Evolutionary conservation across 2,888 invertebrate genomes (phyloP).

Genomic region (Eristalinus aeneus): DNA sequence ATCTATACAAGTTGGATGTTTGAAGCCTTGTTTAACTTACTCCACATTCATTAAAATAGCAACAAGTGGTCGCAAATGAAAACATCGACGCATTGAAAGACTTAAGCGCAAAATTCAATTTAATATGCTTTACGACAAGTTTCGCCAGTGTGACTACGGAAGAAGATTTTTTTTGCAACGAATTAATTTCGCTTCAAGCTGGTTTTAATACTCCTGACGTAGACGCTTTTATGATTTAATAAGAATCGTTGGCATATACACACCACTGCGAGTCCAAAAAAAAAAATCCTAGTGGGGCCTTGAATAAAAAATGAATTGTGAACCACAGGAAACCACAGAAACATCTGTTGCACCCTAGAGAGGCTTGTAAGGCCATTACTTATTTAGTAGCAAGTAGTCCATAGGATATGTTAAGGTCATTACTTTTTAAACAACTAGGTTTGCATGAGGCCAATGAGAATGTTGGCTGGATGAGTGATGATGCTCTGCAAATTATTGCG

Average conservation of each 20-base stretch:
- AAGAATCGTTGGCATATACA: not conserved
- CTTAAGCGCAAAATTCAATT: not conserved
- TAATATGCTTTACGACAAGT: not conserved
- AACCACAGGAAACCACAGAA: not conserved
- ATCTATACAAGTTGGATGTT: too few species aligned
- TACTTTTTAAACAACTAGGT: not conserved
- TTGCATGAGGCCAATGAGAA: not conserved
- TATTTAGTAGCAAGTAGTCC: not conserved
- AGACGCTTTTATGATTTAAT: not conserved
- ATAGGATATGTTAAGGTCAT: not conserved
- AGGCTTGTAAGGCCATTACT: not conserved
- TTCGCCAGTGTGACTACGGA: not conserved
- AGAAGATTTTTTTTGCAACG: not conserved
- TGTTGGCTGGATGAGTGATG: not conserved
- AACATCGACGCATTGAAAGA: not conserved
- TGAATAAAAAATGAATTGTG: not conserved
- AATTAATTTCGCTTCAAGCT: not conserved
- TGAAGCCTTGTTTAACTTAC: too few species aligned
- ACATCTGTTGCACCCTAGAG: not conserved
- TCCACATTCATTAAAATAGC: not conserved
- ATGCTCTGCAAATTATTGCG: not conserved
- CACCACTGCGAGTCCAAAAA: not conserved
- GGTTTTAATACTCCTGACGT: not conserved
- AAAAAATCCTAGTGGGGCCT: not conserved
- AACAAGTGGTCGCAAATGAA: not conserved